These are phyloP conservation scores for Bubalus kerabau DNA, from an alignment of 2,113 vertebrate genomes.

Conservation along the genomic window DNA sequence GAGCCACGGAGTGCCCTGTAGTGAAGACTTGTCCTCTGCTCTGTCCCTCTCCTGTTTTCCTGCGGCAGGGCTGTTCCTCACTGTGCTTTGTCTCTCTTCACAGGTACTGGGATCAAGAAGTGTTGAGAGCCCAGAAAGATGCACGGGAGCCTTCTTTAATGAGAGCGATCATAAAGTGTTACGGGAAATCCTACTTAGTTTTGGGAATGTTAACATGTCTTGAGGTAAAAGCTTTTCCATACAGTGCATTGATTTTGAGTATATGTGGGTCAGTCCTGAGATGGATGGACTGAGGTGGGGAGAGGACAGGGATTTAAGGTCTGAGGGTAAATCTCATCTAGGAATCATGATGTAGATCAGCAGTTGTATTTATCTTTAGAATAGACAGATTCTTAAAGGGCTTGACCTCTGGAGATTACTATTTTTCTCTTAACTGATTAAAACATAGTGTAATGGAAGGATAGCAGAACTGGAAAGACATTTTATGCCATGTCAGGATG, in stretches of 20 bases:
- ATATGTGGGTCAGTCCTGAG: neutral
- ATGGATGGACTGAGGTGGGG: too few relatives aligned
- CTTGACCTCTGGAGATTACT: neutral
- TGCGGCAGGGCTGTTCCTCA: neutral
- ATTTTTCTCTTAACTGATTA: neutral
- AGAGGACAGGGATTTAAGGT: too few relatives aligned
- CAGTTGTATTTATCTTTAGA: too few relatives aligned
- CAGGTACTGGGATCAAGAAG: neutral
- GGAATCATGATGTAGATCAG: too few relatives aligned
- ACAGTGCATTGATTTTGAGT: neutral
- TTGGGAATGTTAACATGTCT: neutral
- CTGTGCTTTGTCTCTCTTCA: neutral
- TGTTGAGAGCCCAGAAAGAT: accelerated
- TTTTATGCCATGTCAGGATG: neutral
- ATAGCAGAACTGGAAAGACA: neutral
- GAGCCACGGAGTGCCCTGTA: too few relatives aligned
- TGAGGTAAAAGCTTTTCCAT: neutral
- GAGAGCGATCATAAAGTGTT: neutral
- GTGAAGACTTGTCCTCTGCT: too few relatives aligned
- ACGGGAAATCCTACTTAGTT: neutral
- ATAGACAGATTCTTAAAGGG: too few relatives aligned
- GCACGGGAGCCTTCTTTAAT: neutral
- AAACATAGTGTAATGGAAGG: neutral
- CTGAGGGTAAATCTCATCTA: too few relatives aligned
- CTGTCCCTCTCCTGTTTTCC: neutral